phyloP scores from a whole-genome alignment of 1,140 invertebrate species.

The Drosophila tropicalis region DNA sequence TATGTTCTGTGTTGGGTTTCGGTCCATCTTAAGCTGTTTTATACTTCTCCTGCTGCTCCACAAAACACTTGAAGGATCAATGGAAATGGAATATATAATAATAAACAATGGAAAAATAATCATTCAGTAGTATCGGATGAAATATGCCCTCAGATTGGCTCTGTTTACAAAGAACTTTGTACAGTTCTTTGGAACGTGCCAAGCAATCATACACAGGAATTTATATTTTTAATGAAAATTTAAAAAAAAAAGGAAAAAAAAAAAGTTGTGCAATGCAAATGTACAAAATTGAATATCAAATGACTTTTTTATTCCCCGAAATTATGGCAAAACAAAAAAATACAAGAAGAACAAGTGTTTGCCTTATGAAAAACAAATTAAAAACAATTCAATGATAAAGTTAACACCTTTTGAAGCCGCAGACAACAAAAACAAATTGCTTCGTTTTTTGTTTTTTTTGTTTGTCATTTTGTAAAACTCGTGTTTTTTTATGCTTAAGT shows the following conservation, averaged over 20 bases:
- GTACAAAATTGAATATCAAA: constrained; percentile 58
- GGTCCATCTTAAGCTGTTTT: too few species aligned
- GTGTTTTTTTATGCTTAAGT: constrained; percentile 42
- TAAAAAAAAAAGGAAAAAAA: constrained; percentile 34
- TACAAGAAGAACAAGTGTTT: constrained; percentile 59
- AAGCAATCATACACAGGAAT: constrained; percentile 42
- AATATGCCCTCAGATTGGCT: background rate
- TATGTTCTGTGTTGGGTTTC: too few species aligned
- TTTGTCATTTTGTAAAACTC: constrained; percentile 50
- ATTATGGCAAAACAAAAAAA: constrained; percentile 20
- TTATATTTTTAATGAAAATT: constrained; percentile 52
- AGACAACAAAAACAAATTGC: constrained; percentile 50
- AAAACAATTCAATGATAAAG: constrained; percentile 59
- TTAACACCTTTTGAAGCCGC: constrained; percentile 72
- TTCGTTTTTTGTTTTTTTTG: background rate
- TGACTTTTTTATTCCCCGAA: constrained; percentile 63
- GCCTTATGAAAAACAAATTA: constrained; percentile 52
- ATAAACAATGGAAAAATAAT: too few species aligned
- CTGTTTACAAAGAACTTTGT: constrained; percentile 4
- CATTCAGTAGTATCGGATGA: background rate
- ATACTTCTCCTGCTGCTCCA: too few species aligned
- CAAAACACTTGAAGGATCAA: too few species aligned
- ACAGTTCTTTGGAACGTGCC: constrained; percentile 60
- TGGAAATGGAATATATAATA: too few species aligned
- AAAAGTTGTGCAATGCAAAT: constrained; percentile 49